Evolutionary conservation across 2,888 invertebrate genomes (phyloP).

Genomic region (Mycalesis mineus): DNA sequence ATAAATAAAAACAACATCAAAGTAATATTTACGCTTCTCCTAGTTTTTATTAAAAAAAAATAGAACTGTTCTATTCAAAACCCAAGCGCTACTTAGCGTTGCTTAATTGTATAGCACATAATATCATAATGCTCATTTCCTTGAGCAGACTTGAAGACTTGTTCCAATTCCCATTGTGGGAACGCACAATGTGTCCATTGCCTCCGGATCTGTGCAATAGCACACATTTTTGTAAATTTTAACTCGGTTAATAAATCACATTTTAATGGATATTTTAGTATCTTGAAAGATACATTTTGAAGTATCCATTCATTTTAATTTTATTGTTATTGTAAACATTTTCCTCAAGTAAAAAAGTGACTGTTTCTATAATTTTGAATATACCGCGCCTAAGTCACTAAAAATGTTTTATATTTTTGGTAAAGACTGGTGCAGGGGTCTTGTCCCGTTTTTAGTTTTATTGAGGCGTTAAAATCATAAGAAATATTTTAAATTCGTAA

Average conservation of each 20-base stretch:
- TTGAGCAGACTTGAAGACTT: slow-evolving; percentile 42
- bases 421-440: too few species aligned
- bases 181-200: slow-evolving; percentile 46
- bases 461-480: too few species aligned
- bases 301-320: background rate
- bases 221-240: background rate
- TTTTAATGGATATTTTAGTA: background rate
- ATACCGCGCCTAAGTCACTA: too few species aligned
- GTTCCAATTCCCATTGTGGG: slow-evolving; percentile 57
- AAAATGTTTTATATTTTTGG: too few species aligned
- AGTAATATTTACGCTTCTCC: background rate
- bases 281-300: background rate
- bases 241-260: background rate
- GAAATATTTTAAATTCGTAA: too few species aligned
- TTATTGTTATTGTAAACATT: background rate
- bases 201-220: slow-evolving; percentile 16
- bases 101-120: slow-evolving; percentile 22
- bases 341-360: too few species aligned
- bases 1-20: background rate
- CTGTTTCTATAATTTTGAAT: too few species aligned
- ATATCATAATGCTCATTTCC: slow-evolving; percentile 33
- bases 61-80: background rate
- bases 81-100: slow-evolving; percentile 4
- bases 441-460: too few species aligned
- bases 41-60: background rate